phyloP scores from a whole-genome alignment of 1,140 invertebrate species.

The Gyrodactylus salaris region DNA sequence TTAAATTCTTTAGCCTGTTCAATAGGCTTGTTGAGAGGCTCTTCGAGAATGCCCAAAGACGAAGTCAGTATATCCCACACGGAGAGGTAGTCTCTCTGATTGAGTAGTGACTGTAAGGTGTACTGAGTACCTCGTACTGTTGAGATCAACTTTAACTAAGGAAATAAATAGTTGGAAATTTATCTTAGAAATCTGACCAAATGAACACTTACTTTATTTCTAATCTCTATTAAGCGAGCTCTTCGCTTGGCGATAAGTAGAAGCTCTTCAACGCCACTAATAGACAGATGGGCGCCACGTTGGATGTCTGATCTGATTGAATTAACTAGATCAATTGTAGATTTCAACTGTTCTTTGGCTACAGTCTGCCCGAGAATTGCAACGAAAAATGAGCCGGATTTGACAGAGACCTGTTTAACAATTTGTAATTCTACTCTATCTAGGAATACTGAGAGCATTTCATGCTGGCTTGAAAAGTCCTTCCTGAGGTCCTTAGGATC shows the following conservation, averaged over 20 bases:
- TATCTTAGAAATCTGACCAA: no score
- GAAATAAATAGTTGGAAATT: neutral
- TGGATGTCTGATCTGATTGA: neutral
- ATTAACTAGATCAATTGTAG: neutral
- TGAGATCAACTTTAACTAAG: neutral
- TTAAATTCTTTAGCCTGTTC: neutral
- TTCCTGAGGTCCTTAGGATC: neutral
- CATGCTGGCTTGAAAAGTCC: neutral
- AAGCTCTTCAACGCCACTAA: neutral
- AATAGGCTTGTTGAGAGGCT: neutral
- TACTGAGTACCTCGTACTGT: neutral
- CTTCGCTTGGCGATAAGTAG: neutral
- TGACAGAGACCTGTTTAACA: neutral
- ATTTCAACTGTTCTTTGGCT: neutral
- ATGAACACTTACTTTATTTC: neutral
- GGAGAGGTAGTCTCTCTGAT: neutral
- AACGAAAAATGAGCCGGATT: neutral
- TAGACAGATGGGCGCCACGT: neutral
- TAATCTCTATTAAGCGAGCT: neutral
- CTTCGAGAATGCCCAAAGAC: neutral
- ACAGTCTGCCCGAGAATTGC: neutral
- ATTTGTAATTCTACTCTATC: neutral
- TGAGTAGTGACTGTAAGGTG: neutral
- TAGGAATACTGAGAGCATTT: neutral
- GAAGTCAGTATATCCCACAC: neutral